phyloP scores from a whole-genome alignment of 2,797 vertebrate genomes.

The Tympanoctomys barrerae region DNA sequence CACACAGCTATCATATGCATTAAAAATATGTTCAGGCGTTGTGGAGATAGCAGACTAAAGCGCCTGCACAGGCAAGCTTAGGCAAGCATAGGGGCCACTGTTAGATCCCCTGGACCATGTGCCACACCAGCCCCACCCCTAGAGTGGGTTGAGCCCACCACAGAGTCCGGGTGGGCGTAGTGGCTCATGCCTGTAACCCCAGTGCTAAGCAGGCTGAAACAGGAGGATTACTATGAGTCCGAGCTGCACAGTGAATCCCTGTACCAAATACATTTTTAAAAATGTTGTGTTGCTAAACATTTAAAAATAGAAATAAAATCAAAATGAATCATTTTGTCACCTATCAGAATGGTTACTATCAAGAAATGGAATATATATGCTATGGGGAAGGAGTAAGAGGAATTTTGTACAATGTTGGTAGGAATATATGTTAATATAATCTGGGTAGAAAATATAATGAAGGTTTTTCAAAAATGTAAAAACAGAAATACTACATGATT shows the following conservation, averaged over 20 bases:
- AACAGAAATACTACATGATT: neutral
- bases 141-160: too few species aligned
- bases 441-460: neutral
- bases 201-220: too few species aligned
- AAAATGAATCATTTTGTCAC: neutral
- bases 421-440: neutral
- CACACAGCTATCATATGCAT: neutral
- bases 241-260: too few species aligned
- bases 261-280: too few species aligned
- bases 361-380: neutral
- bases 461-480: neutral
- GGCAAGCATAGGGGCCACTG: too few species aligned
- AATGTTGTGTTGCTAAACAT: neutral
- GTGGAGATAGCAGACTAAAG: too few species aligned
- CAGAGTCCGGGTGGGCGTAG: too few species aligned
- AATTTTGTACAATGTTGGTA: neutral
- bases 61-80: too few species aligned
- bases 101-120: too few species aligned
- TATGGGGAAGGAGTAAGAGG: neutral
- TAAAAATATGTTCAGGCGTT: neutral
- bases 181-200: too few species aligned
- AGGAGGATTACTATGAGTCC: too few species aligned
- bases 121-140: too few species aligned
- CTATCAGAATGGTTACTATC: neutral
- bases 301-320: neutral